Percentiles rank a stretch among this genome's conserved stretches.
phyloP scores from a whole-genome alignment of 2,888 invertebrate genomes.

The Aethes cnicana region DNA sequence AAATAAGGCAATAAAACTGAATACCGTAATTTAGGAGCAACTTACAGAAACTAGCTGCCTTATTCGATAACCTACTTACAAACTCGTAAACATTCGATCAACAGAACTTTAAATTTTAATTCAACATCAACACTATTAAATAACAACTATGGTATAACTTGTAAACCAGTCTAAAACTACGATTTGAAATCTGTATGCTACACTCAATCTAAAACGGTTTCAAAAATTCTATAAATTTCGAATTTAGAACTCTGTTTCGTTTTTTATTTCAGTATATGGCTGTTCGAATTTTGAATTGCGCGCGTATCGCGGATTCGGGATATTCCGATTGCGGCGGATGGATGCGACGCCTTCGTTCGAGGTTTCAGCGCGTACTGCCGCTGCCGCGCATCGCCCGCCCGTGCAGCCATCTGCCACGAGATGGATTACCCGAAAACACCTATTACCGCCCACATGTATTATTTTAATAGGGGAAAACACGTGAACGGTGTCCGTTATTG shows the following conservation, averaged over 20 bases:
- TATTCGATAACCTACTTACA: slow-evolving; percentile 2
- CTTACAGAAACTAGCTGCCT: not conserved
- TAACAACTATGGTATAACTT: slow-evolving; percentile 36
- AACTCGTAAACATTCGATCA: slow-evolving; percentile 2
- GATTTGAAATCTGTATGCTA: no score
- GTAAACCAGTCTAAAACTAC: slow-evolving; percentile 32
- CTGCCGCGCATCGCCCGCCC: slow-evolving; percentile 5
- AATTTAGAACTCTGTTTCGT: not conserved
- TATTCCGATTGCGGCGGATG: not conserved
- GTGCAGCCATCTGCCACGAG: slow-evolving; percentile 45
- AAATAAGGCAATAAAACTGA: no score
- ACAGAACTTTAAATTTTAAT: slow-evolving; percentile 26
- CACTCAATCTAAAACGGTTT: slow-evolving; percentile 15
- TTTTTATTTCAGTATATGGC: not conserved
- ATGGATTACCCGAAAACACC: slow-evolving; percentile 56
- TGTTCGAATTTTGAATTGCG: not conserved
- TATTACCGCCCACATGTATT: slow-evolving; percentile 38
- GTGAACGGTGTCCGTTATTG: slow-evolving; percentile 9
- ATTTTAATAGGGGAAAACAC: slow-evolving; percentile 22
- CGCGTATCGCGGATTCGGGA: no score
- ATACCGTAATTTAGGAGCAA: slow-evolving; percentile 1
- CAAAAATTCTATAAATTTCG: slow-evolving; percentile 24
- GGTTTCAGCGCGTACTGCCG: slow-evolving; percentile 20
- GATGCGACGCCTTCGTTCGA: slow-evolving; percentile 20
- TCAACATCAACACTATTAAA: slow-evolving; percentile 37